These are phyloP conservation scores for Corapipo altera DNA, from an alignment of 2,113 vertebrate genomes.

Conservation along the genomic window DNA sequence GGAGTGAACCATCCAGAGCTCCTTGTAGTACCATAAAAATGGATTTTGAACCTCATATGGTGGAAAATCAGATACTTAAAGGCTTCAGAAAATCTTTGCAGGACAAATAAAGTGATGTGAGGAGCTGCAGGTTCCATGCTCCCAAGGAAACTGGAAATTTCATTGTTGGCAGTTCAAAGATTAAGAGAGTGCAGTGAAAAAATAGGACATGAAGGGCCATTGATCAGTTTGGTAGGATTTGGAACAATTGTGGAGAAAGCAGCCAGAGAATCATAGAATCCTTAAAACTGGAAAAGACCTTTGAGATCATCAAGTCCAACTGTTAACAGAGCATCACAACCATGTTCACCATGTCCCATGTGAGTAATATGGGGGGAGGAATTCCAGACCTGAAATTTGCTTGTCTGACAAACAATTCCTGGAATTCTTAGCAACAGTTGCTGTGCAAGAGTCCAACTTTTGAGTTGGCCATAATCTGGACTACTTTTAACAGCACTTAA, in stretches of 20 bases:
- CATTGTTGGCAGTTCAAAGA: neutral
- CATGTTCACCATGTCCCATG: neutral
- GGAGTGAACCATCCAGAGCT: neutral
- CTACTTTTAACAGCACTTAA: neutral
- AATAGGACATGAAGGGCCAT: neutral
- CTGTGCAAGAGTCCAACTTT: neutral
- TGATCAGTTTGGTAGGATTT: neutral
- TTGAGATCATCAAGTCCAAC: neutral
- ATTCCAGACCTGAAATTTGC: neutral
- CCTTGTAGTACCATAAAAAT: neutral
- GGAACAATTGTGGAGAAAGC: neutral
- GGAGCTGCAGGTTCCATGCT: neutral
- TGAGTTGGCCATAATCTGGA: neutral
- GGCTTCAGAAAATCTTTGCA: neutral
- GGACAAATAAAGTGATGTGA: neutral
- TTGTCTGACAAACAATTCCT: neutral
- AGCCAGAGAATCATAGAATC: accelerated
- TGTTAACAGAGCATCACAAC: accelerated
- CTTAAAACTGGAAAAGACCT: neutral
- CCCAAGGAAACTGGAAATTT: neutral
- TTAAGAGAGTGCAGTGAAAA: neutral
- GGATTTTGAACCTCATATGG: neutral
- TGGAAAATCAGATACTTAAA: neutral
- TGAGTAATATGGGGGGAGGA: neutral
- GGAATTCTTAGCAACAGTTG: neutral